A percentile compares a stretch with the other conserved stretches of the same genome.
phyloP scores from a whole-genome alignment of 1,140 invertebrate species.

The Plutomurus gul region DNA sequence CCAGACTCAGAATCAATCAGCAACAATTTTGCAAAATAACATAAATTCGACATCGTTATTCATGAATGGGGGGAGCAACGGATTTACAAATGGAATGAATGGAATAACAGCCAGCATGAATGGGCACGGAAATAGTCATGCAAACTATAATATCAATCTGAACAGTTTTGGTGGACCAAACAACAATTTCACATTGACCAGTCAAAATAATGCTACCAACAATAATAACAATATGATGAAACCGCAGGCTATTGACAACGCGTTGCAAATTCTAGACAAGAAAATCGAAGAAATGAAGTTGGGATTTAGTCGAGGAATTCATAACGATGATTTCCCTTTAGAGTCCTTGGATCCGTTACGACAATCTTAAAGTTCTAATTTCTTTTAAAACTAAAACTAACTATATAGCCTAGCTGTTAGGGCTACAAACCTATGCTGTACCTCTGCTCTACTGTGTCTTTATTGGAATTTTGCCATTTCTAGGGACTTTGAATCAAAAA shows the following conservation, averaged over 20 bases:
- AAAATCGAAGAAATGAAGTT: slow-evolving; percentile 83
- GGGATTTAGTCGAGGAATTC: slow-evolving; percentile 79
- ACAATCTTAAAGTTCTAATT: neutral
- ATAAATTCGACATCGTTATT: neutral
- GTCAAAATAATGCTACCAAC: slow-evolving; percentile 16
- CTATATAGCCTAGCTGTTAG: neutral
- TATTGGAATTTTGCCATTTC: too few species aligned
- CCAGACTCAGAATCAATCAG: slow-evolving; percentile 12
- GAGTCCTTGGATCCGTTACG: slow-evolving; percentile 63
- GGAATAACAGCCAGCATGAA: slow-evolving; percentile 27
- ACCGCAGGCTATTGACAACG: slow-evolving; percentile 68
- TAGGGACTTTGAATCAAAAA: too few species aligned
- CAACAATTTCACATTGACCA: slow-evolving; percentile 32
- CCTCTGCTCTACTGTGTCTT: neutral
- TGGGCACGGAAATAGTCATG: slow-evolving; percentile 16
- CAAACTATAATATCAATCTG: slow-evolving; percentile 22
- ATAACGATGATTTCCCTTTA: slow-evolving; percentile 82
- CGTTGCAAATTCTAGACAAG: slow-evolving; percentile 76
- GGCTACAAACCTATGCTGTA: neutral
- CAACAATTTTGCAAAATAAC: slow-evolving; percentile 10
- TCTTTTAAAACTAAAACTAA: neutral
- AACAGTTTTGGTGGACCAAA: slow-evolving; percentile 12
- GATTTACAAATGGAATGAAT: slow-evolving; percentile 21
- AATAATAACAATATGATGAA: slow-evolving; percentile 26
- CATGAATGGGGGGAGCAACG: neutral